phyloP scores from a whole-genome alignment of 1,140 invertebrate species.

The Drosophila azteca region DNA sequence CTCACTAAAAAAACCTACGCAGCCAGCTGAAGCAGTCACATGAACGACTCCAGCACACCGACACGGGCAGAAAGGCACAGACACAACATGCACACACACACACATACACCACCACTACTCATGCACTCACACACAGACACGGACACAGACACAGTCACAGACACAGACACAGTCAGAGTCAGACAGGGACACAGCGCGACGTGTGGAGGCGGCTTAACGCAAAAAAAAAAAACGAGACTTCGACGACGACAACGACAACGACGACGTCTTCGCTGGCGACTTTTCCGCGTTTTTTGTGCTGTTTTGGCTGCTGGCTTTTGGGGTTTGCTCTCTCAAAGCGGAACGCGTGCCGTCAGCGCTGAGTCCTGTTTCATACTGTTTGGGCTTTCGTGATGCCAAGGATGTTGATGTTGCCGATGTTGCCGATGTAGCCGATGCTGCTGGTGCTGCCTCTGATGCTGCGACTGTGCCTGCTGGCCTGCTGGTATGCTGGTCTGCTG shows the following conservation, averaged over 20 bases:
- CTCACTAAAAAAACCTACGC: conserved; percentile 38
- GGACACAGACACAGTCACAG: conserved; percentile 3
- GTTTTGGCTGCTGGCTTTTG: conserved; percentile 48
- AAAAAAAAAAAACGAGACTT: conserved; percentile 24
- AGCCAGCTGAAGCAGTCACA: conserved; percentile 57
- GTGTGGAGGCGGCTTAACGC: conserved; percentile 27
- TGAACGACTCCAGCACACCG: conserved; percentile 33
- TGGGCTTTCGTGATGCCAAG: conserved; percentile 29
- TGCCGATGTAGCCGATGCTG: conserved; percentile 1
- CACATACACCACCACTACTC: not conserved
- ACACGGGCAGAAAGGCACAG: conserved; percentile 19
- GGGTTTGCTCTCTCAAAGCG: conserved; percentile 48
- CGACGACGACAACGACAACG: conserved; percentile 30
- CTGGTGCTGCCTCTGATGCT: conserved; percentile 3
- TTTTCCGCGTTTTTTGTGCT: conserved; percentile 41
- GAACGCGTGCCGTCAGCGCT: conserved; percentile 79
- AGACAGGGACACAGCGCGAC: conserved; percentile 19
- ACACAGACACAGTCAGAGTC: conserved; percentile 14
- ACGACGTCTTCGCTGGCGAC: conserved; percentile 18
- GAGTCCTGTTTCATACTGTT: conserved; percentile 78
- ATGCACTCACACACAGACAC: conserved; percentile 14
- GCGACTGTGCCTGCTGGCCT: not conserved
- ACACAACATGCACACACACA: conserved; percentile 22
- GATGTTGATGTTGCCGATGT: conserved; percentile 17
- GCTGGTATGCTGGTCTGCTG: too few species aligned